Conservation (phyloP, 2,888 invertebrate genomes). For the Andrena marginata region DNA sequence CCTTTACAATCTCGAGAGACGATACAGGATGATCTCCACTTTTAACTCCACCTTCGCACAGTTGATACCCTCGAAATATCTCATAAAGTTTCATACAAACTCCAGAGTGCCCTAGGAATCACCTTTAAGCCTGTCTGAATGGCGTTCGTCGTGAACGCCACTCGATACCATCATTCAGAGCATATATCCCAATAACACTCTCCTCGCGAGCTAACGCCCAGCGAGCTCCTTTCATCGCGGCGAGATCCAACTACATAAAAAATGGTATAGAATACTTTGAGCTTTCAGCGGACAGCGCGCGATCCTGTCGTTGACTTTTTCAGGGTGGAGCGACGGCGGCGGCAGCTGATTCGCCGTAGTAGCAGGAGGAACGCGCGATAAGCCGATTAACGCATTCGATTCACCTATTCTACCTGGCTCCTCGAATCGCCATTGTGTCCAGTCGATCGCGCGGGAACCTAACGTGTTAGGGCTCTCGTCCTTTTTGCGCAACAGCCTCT, state of each 20-base stretch:
- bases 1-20: no score
- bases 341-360: conserved; percentile 67
- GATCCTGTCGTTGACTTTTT: conserved; percentile 36
- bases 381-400: conserved; percentile 75
- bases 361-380: conserved; percentile 65
- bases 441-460: conserved; percentile 59
- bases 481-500: conserved; percentile 61
- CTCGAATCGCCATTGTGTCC: conserved; percentile 67
- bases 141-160: neutral
- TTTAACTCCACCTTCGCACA: neutral
- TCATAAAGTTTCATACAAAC: neutral
- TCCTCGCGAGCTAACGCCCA: neutral
- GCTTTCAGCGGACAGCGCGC: conserved; percentile 12
- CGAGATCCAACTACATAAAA: neutral
- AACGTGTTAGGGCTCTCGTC: conserved; percentile 42
- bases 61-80: neutral
- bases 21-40: neutral
- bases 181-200: neutral
- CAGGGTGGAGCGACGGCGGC: conserved; percentile 21
- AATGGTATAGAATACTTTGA: conserved; percentile 6
- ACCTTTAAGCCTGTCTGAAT: conserved; percentile 3
- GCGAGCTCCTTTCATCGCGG: neutral
- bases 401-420: conserved; percentile 67
- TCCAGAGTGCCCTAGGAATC: neutral
- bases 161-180: neutral